Evolutionary conservation across 1,140 invertebrate species (phyloP).

Genomic region (Lerema accius): DNA sequence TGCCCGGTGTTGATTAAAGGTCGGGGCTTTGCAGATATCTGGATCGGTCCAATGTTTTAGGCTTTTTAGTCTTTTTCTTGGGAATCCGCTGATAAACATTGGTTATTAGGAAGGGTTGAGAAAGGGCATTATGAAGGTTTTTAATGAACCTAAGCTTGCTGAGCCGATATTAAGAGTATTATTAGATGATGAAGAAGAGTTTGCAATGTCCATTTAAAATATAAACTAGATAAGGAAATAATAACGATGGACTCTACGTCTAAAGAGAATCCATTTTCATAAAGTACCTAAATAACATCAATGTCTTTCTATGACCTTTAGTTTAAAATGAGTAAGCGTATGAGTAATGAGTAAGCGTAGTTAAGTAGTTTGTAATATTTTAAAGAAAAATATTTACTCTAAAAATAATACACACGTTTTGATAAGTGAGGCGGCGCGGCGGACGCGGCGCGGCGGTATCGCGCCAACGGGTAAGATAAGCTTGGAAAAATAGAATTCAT

Average conservation of each 20-base stretch:
- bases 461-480: constrained; percentile 60
- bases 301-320: too few relatives aligned
- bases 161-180: too few relatives aligned
- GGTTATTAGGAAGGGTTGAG: constrained; percentile 14
- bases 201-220: too few relatives aligned
- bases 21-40: constrained; percentile 42
- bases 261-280: too few relatives aligned
- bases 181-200: constrained; percentile 1
- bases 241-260: too few relatives aligned
- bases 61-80: constrained; percentile 40
- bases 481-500: constrained; percentile 69
- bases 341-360: too few relatives aligned
- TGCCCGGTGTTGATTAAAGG: constrained; percentile 68
- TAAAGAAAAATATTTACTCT: constrained; percentile 7
- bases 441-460: constrained; percentile 46
- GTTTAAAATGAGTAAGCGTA: too few relatives aligned
- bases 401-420: constrained; percentile 28
- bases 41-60: constrained; percentile 35
- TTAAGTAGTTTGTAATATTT: constrained; percentile 12
- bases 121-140: constrained; percentile 1
- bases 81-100: constrained; percentile 34
- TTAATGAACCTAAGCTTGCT: constrained; percentile 1
- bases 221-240: too few relatives aligned
- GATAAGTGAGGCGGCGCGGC: constrained; percentile 31
- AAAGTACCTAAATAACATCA: too few relatives aligned